phyloP scores from a whole-genome alignment of 2,888 invertebrate genomes.

The Unio delphinus region DNA sequence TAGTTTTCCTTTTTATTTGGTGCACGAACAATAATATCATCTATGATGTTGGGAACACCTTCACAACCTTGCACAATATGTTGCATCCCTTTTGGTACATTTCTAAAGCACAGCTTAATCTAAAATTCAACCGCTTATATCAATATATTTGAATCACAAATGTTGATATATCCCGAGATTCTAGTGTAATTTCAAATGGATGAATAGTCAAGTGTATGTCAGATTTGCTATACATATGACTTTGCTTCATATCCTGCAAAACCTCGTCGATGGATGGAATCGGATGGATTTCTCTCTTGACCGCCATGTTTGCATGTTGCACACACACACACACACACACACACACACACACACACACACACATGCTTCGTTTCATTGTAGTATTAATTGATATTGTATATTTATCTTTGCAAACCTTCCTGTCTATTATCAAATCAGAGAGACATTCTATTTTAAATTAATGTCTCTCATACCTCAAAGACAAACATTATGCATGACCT shows the following conservation, averaged over 20 bases:
- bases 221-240: conserved; percentile 14
- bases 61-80: not conserved
- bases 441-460: no score
- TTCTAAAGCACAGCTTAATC: conserved; percentile 1
- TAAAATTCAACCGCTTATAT: conserved; percentile 6
- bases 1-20: conserved; percentile 5
- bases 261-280: conserved; percentile 23
- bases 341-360: no score
- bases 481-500: no score
- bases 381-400: no score
- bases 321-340: conserved; percentile 10
- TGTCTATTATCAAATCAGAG: no score
- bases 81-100: conserved; percentile 4
- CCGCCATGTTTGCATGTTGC: conserved; percentile 12
- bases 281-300: conserved; percentile 15
- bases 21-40: conserved; percentile 9
- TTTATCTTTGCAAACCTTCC: no score
- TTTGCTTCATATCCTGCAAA: conserved; percentile 11
- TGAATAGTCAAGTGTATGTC: conserved; percentile 13
- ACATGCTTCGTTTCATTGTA: no score
- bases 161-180: conserved; percentile 5
- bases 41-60: conserved; percentile 15
- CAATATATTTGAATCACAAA: conserved; percentile 7
- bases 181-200: conserved; percentile 2
- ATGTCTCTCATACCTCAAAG: no score